Evolutionary conservation across 1,140 invertebrate species (phyloP).

Genomic region (Ectropis grisescens): DNA sequence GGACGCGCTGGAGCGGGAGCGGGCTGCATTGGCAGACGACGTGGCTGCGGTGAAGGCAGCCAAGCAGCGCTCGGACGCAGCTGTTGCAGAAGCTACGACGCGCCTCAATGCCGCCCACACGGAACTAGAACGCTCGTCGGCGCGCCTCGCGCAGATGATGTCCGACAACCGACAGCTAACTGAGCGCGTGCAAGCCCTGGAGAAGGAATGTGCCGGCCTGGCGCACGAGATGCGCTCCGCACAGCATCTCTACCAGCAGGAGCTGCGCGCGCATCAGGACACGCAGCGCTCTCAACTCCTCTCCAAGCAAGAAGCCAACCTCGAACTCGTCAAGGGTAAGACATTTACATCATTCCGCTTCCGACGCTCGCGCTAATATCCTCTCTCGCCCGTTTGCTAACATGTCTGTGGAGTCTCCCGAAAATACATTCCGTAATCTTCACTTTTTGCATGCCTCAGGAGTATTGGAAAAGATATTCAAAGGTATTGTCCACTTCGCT

Average conservation of each 20-base stretch:
- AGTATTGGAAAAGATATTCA: slow-evolving; percentile 62
- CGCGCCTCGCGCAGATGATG: slow-evolving; percentile 79
- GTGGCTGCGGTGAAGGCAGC: slow-evolving; percentile 87
- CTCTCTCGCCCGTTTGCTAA: slow-evolving; percentile 9
- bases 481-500: slow-evolving; percentile 61
- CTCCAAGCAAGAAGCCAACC: slow-evolving; percentile 91
- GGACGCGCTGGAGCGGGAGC: slow-evolving; percentile 85
- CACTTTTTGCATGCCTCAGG: slow-evolving; percentile 66
- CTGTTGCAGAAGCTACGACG: slow-evolving; percentile 86
- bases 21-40: slow-evolving; percentile 83
- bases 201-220: slow-evolving; percentile 91
- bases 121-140: slow-evolving; percentile 81
- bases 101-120: slow-evolving; percentile 77
- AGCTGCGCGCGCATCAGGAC: slow-evolving; percentile 90
- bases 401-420: too few species aligned
- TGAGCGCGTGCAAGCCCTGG: slow-evolving; percentile 85
- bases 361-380: slow-evolving; percentile 13
- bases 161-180: slow-evolving; percentile 83
- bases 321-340: slow-evolving; percentile 90
- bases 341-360: slow-evolving; percentile 5
- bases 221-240: slow-evolving; percentile 90
- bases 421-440: too few species aligned
- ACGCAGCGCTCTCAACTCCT: slow-evolving; percentile 86
- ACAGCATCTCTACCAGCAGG: slow-evolving; percentile 89
- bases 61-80: slow-evolving; percentile 61